phyloP scores from a whole-genome alignment of 2,113 vertebrate genomes.

The Todiramphus chloris region DNA sequence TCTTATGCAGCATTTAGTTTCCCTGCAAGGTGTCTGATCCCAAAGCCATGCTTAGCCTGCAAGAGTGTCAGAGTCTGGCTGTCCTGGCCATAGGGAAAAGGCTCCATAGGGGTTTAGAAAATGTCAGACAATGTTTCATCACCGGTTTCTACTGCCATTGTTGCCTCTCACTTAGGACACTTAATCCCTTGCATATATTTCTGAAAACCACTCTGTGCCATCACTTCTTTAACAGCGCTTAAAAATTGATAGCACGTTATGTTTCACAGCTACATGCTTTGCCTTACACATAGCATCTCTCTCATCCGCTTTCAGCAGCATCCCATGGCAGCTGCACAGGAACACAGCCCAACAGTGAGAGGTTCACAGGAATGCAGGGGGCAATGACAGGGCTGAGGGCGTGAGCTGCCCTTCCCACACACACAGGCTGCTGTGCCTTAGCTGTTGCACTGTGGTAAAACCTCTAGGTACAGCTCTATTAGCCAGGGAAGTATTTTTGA shows the following conservation, averaged over 20 bases:
- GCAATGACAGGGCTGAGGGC: fast-evolving
- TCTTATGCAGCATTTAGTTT: not conserved
- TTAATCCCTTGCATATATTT: not conserved
- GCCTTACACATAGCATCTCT: not conserved
- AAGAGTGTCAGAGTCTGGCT: not conserved
- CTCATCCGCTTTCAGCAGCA: not conserved
- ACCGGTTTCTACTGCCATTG: not conserved
- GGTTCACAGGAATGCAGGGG: not conserved
- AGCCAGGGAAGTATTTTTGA: not conserved
- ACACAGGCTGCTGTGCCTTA: not conserved
- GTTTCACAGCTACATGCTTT: not conserved
- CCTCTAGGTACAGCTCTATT: not conserved
- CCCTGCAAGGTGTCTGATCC: not conserved
- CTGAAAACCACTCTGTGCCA: not conserved
- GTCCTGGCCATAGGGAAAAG: not conserved
- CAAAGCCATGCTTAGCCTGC: not conserved
- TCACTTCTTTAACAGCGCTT: not conserved
- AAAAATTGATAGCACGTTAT: not conserved
- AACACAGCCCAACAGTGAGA: fast-evolving
- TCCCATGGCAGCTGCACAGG: not conserved
- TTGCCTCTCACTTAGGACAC: not conserved
- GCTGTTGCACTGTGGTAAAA: not conserved
- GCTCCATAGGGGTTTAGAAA: not conserved
- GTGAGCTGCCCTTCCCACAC: fast-evolving
- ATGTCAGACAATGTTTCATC: not conserved